Evolutionary conservation across 2,797 vertebrate species (phyloP), one percentile per base, ranked within the genome.

Genomic region (Sciaenops ocellatus): DNA sequence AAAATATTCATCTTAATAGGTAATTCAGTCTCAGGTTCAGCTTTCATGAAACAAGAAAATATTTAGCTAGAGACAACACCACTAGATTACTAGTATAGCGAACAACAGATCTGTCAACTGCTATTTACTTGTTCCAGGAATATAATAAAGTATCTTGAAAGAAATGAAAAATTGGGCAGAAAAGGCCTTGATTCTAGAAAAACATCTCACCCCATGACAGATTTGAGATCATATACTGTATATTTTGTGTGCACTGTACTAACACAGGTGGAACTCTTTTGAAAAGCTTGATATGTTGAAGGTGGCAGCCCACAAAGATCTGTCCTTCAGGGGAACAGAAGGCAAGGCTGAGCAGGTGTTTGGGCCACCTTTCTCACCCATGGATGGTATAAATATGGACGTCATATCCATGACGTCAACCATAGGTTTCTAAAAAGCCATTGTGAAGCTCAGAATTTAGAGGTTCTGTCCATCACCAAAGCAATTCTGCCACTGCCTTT

Each of bases 321-420:
- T 67, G 61, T 70, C 80, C 74, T 81, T 83, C 48, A 46, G 26
- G 54, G 22, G 20, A 65, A 10, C 22, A n/a, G 44, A 16, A 17
- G 41, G 30, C 34, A 6, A 54, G 44, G 72, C 12, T 60, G 42
- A 59, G 18, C 73, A 61, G 73, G 50, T 42, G 54, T 51, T 69
- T 28, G 1, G n/a, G 24, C 47, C 34, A 38, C 34, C 34, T 38
- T 38, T 38, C 34, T 9, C 34, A 38, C 34, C 34, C 34, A 38
- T 38, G 9, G 34, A 38, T 38, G 34, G 9, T 38, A 38, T 38
- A 38, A 38, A 38, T 38, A 38, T 38, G 34, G 34, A 38, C 34
- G 34, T 38, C 34, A 2, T 38, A 38, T 38, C 34, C 34, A 38
- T 38, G 34, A 38, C 34, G 34, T 38, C 34, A 38, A 38, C 8